These are phyloP conservation scores for Folsomia manolachei DNA, from an alignment of 2,888 invertebrate genomes.

Conservation along the genomic window DNA sequence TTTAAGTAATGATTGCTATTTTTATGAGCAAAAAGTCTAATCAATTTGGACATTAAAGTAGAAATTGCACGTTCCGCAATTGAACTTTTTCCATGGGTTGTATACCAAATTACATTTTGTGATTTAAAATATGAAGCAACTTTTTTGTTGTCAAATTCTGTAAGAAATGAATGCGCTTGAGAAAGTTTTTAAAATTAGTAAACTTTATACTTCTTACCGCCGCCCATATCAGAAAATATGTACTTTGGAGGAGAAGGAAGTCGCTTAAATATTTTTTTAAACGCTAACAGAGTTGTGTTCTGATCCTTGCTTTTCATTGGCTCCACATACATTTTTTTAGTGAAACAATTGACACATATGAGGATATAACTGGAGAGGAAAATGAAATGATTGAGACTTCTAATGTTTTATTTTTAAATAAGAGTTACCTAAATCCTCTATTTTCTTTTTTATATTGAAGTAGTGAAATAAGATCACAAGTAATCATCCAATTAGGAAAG, in stretches of 20 bases:
- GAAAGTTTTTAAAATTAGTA: too few species aligned
- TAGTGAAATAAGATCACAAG: conserved; percentile 6
- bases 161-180: too few species aligned
- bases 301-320: not conserved
- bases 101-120: conserved; percentile 3
- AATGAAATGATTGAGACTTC: not conserved
- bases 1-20: not conserved
- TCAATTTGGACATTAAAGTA: not conserved
- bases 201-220: too few species aligned
- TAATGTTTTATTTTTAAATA: not conserved
- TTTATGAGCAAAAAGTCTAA: not conserved
- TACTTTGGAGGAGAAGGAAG: not conserved
- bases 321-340: not conserved
- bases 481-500: conserved; percentile 5
- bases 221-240: not conserved
- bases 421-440: not conserved
- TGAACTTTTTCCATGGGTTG: not conserved
- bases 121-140: not conserved
- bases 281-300: not conserved
- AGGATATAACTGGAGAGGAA: not conserved
- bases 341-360: not conserved
- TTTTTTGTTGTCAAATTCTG: not conserved
- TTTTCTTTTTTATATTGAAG: not conserved
- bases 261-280: conserved; percentile 13
- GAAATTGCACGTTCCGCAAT: not conserved